Base-by-base conservation (phyloP, 2,113 vertebrate species). In the Alethe diademata region DNA sequence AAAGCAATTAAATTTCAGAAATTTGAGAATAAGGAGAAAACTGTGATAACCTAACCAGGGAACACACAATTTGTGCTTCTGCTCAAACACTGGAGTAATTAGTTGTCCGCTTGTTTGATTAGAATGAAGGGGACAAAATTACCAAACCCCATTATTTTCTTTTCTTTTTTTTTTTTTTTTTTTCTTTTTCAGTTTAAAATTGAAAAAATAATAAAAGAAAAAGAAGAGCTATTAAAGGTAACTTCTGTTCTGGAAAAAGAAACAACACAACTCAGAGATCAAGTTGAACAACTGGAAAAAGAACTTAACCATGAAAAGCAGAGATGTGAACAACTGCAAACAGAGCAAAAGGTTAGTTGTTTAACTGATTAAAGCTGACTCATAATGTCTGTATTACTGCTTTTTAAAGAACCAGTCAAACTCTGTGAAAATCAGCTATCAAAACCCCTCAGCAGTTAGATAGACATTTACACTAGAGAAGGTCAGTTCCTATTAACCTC, bases 191-290 rank as follows among this genome's bases (percentile, higher is more conserved):
- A 99, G 99, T 98, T 99, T 97, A 99, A 99, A 97, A 98, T 99
- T 94, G 99, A 99, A 97, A 99, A 99, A 98, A 98, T 98, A 35
- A 97, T 98, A 91, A 98, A 99, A 98, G 99, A 99, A 97, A 99
- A 99, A 95, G 99, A 99, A 57, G 99, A 99, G 84, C 95, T 99
- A 62, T 94, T 98, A 86, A 98, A 98, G 82, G 98, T 98, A 91
- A 98, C 98, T 95, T 95, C 97, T 14, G 96, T 98, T 72, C 97
- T 99, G 92, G 98, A 99, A 96, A 98, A 99, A 91, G 99, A 99
- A 95, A 98, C 98, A 3, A 80, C 96, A 40, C 98, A 99, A 86
- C 98, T 99, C 88, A 98, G 98, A 94, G 98, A 98, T 74, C 98
- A 99, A 96, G 98, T 98, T 96, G 99, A 98, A 95, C 98, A 92